These are phyloP conservation scores for Apaloderma vittatum DNA, from an alignment of 2,113 vertebrate genomes.

Conservation along the genomic window DNA sequence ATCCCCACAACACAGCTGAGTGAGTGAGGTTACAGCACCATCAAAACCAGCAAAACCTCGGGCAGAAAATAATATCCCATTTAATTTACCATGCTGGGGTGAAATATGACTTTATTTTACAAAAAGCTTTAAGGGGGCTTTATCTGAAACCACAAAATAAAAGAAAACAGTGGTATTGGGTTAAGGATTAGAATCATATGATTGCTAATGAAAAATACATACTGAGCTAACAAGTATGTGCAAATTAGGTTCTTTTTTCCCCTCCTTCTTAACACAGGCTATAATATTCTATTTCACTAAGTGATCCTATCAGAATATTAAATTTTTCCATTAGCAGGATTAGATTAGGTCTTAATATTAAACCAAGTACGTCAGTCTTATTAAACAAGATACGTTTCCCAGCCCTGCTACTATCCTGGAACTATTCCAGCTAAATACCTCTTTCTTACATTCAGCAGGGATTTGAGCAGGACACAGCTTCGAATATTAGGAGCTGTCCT, in stretches of 20 bases:
- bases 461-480: not conserved
- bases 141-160: constrained; percentile 38
- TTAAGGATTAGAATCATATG: constrained; percentile 58
- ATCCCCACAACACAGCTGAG: fast-evolving
- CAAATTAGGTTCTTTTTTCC: constrained; percentile 45
- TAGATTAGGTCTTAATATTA: constrained; percentile 67
- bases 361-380: constrained; percentile 36
- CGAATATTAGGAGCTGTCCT: constrained; percentile 21
- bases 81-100: not conserved
- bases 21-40: not conserved
- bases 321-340: constrained; percentile 69
- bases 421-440: constrained; percentile 16
- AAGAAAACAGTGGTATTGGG: constrained; percentile 20
- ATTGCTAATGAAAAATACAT: constrained; percentile 69
- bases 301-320: constrained; percentile 65
- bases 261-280: constrained; percentile 28
- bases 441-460: not conserved
- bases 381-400: constrained; percentile 37
- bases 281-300: constrained; percentile 66
- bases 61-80: not conserved
- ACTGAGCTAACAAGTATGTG: constrained; percentile 49
- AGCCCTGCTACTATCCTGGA: not conserved
- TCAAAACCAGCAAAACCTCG: not conserved
- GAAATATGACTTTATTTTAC: constrained; percentile 36
- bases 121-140: not conserved